Conservation (phyloP, 2,797 vertebrate genomes). For the Lycodopsis pacificus region DNA sequence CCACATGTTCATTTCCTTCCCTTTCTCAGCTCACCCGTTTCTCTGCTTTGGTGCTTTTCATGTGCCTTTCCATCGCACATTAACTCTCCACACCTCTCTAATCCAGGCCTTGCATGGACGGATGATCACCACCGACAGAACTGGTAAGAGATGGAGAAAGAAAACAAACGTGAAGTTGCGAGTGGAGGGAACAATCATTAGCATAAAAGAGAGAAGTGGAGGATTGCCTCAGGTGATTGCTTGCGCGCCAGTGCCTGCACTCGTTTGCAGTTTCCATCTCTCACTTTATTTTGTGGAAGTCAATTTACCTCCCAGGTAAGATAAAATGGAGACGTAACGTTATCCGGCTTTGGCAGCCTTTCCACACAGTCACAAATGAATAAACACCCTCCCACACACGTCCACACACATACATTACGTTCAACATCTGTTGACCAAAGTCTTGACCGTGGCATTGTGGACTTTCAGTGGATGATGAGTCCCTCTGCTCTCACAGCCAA, state of each 20-base stretch:
- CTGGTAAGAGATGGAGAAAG: neutral
- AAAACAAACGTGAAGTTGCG: neutral
- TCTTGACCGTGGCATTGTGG: neutral
- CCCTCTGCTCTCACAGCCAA: neutral
- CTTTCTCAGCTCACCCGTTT: neutral
- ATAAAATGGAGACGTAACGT: neutral
- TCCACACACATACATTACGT: neutral
- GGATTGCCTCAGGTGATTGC: conserved; percentile 35
- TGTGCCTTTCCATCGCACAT: neutral
- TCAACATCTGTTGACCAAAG: neutral
- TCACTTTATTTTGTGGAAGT: conserved; percentile 7
- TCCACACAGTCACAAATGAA: neutral
- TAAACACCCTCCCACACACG: neutral
- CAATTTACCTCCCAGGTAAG: conserved; percentile 10
- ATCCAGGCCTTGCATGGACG: conserved; percentile 7
- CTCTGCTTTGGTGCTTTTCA: neutral
- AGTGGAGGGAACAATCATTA: conserved; percentile 21
- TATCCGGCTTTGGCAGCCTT: neutral
- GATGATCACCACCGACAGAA: conserved; percentile 17
- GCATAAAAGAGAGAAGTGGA: conserved; percentile 14
- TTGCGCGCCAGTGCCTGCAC: conserved; percentile 15
- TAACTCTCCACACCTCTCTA: neutral
- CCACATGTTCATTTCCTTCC: conserved; percentile 5
- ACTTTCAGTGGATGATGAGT: neutral
- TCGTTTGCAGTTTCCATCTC: neutral